Evolutionary conservation across 2,113 vertebrate species (phyloP), one percentile per base, ranked within the genome.

Genomic region (Caranx ignobilis): DNA sequence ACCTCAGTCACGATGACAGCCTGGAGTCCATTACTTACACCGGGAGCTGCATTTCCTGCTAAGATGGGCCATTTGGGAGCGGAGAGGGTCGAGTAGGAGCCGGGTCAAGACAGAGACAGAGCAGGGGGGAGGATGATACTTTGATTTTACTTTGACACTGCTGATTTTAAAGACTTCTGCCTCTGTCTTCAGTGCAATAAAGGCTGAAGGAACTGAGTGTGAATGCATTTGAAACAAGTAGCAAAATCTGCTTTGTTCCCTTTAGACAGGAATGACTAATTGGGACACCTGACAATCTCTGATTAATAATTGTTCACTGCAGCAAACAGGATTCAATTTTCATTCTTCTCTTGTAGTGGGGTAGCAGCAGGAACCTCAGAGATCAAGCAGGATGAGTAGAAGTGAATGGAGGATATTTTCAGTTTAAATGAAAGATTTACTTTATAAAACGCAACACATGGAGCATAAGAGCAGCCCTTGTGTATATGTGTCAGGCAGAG

Each of bases 401-500:
- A 26, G 26, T 26, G 26, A 26, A 26, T 26, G 26, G 26, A 26
- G 26, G 26, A 26, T 26, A 26, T 26, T 26, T 26, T 26, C 39
- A 41, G 8, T 41, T 11, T 10, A 41, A 7, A 41, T 41, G 8
- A 11, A 41, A 41, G 39, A 7, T 10, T 47, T 47, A 47, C 45
- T 47, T 47, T 12, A 47, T 16, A 47, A 47, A 12, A 15, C 39
- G 1, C 1, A 2, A 41, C 8, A 10, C 10, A 9, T 41, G 39
- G 39, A 41, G 8, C 6, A 41, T 41, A 41, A 11, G 8, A 41
- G 31, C 54, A 31, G 31, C 50, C 3, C n/a, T 5, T 68, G 55
- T n/a, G 71, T 78, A 50, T 86, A 69, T 75, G 79, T 79, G 65
- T 69, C 77, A 80, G 35, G 26, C 12, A 5, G 4, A 81, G 78